phyloP scores from a whole-genome alignment of 64 coral and sea anemone species.

The Porites lutea region DNA sequence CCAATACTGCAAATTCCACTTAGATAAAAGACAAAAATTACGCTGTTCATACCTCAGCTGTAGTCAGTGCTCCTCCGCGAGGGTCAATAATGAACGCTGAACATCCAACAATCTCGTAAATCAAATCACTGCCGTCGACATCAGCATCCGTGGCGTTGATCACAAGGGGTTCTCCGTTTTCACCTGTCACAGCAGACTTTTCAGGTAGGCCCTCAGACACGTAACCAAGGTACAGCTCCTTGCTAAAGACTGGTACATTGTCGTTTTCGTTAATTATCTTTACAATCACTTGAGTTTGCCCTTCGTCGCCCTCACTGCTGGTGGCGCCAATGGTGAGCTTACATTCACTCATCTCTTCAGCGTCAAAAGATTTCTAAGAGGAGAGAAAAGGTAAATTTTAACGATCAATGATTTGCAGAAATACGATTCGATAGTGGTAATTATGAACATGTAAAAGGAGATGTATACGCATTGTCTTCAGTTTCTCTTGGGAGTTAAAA shows the following conservation, averaged over 20 bases:
- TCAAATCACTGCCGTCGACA: conserved; percentile 65
- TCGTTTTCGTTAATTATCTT: conserved; percentile 83
- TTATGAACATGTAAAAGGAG: no score
- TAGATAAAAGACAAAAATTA: neutral
- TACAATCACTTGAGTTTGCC: conserved; percentile 56
- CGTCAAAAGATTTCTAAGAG: conserved; percentile 79
- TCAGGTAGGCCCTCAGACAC: conserved; percentile 64
- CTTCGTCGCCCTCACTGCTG: conserved; percentile 56
- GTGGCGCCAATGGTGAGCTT: conserved; percentile 66
- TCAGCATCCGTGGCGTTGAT: conserved; percentile 79
- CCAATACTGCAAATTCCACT: no score
- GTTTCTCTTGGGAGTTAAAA: no score
- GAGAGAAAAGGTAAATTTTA: neutral
- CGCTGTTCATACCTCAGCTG: conserved; percentile 61
- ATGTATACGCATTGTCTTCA: no score
- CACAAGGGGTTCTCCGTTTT: conserved; percentile 46
- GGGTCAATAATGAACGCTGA: conserved; percentile 69
- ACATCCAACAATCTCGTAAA: conserved; percentile 83
- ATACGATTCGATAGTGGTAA: no score
- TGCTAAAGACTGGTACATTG: conserved; percentile 71
- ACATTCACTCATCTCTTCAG: conserved; percentile 78
- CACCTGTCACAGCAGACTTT: conserved; percentile 62
- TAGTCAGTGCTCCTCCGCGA: conserved; percentile 60
- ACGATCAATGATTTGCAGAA: no score
- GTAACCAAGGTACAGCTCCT: conserved; percentile 55